phyloP scores from a whole-genome alignment of 2,113 vertebrate genomes.

The Orientallactaga bullata region DNA sequence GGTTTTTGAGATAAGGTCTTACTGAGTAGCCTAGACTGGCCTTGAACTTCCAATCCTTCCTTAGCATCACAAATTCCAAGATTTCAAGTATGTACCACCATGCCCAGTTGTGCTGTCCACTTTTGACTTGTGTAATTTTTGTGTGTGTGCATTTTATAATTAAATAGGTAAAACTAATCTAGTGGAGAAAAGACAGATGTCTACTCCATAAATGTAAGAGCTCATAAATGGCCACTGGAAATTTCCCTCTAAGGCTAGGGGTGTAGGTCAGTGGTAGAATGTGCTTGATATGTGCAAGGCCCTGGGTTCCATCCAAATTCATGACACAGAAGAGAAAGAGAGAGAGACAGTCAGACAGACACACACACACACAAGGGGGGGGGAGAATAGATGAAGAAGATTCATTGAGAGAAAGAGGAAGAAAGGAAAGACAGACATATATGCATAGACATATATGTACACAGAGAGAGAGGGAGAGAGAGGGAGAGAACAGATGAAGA shows the following conservation, averaged over 20 bases:
- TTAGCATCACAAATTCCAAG: no score
- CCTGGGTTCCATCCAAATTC: neutral
- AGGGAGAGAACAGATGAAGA: neutral
- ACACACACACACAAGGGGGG: no score
- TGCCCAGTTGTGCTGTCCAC: no score
- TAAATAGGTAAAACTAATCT: slow-evolving; percentile 18
- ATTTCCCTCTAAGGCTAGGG: neutral
- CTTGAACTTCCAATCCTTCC: no score
- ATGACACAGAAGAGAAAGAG: neutral
- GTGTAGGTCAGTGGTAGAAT: neutral
- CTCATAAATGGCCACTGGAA: neutral
- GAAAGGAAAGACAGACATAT: no score
- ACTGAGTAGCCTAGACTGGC: no score
- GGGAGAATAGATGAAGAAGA: neutral
- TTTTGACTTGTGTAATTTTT: slow-evolving; percentile 20
- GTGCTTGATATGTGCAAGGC: neutral
- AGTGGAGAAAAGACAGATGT: neutral
- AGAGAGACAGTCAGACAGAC: neutral
- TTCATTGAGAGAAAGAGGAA: neutral
- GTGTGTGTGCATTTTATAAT: neutral
- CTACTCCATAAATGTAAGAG: neutral
- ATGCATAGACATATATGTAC: no score
- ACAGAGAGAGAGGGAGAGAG: no score
- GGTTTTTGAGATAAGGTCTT: no score
- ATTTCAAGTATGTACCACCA: no score